Percentiles rank a stretch among this genome's conserved stretches.
Evolutionary conservation across 2,797 vertebrate genomes (phyloP).

Genomic region (Chaetodon trifasciatus): DNA sequence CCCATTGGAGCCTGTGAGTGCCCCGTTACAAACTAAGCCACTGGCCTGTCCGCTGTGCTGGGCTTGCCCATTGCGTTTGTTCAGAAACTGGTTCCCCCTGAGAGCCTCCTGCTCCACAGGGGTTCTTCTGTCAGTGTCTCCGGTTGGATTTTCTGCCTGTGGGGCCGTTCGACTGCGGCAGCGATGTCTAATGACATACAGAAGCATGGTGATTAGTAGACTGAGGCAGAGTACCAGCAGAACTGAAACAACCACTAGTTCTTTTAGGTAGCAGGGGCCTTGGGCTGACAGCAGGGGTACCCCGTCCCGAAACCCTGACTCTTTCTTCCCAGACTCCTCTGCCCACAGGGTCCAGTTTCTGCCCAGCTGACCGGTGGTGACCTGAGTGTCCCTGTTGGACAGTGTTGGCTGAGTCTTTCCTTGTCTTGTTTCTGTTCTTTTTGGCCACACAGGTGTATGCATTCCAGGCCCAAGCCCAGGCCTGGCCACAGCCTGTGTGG

Average conservation of each 20-base stretch:
- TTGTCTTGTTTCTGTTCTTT: conserved; percentile 20
- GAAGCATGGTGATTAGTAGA: conserved; percentile 63
- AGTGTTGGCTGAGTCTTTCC: conserved; percentile 20
- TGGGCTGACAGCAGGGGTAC: conserved; percentile 25
- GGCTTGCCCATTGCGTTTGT: conserved; percentile 58
- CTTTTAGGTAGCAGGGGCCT: conserved; percentile 74
- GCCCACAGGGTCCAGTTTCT: conserved; percentile 38
- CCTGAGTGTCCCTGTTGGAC: conserved; percentile 18
- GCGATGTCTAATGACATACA: conserved; percentile 70
- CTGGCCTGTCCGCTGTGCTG: conserved; percentile 44
- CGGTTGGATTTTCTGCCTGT: conserved; percentile 35
- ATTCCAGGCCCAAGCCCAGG: neutral
- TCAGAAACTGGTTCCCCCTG: conserved; percentile 26
- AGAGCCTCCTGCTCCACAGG: conserved; percentile 71
- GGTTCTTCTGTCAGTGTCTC: conserved; percentile 49
- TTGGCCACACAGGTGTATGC: conserved; percentile 23
- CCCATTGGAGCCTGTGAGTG: conserved; percentile 74
- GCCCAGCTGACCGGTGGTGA: conserved; percentile 21
- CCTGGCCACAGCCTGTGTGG: conserved; percentile 7
- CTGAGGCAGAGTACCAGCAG: conserved; percentile 79
- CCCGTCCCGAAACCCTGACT: conserved; percentile 11
- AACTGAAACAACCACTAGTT: conserved; percentile 82
- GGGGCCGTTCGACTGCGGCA: conserved; percentile 70
- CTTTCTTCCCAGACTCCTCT: conserved; percentile 11
- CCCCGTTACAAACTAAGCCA: conserved; percentile 62